phyloP scores from a whole-genome alignment of 2,888 invertebrate species.

The Volucella inflata region DNA sequence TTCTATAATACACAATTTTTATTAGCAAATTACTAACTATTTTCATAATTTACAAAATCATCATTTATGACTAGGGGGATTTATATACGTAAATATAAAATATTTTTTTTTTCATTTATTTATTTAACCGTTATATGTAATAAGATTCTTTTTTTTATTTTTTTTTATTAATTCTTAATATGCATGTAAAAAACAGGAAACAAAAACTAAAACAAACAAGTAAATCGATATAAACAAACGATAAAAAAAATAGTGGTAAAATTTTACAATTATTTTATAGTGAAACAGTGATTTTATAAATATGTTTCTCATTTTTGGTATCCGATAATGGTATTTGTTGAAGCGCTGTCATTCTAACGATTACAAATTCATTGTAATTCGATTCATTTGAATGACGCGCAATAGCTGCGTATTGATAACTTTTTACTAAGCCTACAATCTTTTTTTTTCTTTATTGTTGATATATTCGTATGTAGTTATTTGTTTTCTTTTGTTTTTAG shows the following conservation, averaged over 20 bases:
- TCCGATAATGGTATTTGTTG: slow-evolving; percentile 68
- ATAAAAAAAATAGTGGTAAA: slow-evolving; percentile 45
- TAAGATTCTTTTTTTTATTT: slow-evolving; percentile 33
- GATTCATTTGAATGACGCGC: slow-evolving; percentile 29
- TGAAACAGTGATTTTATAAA: slow-evolving; percentile 59
- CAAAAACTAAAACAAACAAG: slow-evolving; percentile 28
- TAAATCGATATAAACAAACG: slow-evolving; percentile 23
- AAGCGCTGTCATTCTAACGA: slow-evolving; percentile 27
- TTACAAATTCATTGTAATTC: background rate
- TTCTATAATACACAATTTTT: slow-evolving; percentile 71
- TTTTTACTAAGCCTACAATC: slow-evolving; percentile 13
- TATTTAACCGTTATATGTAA: slow-evolving; percentile 9
- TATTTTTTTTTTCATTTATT: slow-evolving; percentile 45
- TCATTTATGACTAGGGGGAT: slow-evolving; percentile 68
- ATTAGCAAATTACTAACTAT: slow-evolving; percentile 74
- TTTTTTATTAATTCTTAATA: slow-evolving; percentile 36
- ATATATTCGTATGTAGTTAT: slow-evolving; percentile 23
- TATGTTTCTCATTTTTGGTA: slow-evolving; percentile 64
- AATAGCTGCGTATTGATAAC: slow-evolving; percentile 17
- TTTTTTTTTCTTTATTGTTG: slow-evolving; percentile 3
- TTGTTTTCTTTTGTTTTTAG: slow-evolving; percentile 22
- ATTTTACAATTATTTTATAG: slow-evolving; percentile 37
- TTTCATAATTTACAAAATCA: slow-evolving; percentile 64
- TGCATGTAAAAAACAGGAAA: slow-evolving; percentile 3
- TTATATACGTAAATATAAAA: slow-evolving; percentile 71